These are phyloP conservation scores for Sibirionetta formosa DNA, from an alignment of 2,797 vertebrate species.

Conservation along the genomic window DNA sequence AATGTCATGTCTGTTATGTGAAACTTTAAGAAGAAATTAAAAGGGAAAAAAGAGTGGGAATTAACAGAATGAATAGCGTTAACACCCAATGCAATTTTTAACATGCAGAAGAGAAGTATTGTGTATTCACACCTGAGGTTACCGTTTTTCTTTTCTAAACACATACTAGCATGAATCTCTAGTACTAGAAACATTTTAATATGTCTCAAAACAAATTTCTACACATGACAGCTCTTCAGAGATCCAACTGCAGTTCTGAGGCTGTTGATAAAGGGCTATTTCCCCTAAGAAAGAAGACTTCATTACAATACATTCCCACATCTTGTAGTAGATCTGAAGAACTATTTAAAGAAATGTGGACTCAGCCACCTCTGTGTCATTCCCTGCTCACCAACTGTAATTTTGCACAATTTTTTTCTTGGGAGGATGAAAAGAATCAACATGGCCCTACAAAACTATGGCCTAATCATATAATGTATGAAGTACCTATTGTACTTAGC, in stretches of 20 bases:
- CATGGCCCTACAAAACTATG: neutral
- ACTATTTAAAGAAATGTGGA: neutral
- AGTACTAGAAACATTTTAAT: neutral
- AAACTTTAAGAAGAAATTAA: constrained; percentile 82
- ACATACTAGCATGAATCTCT: neutral
- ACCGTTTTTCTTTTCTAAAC: neutral
- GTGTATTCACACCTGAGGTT: neutral
- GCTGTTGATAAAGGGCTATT: neutral
- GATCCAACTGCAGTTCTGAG: neutral
- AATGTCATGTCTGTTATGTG: constrained; percentile 90
- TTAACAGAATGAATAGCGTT: neutral
- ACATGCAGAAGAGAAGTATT: neutral
- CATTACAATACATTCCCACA: neutral
- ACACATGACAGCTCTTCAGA: neutral
- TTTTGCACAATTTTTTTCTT: neutral
- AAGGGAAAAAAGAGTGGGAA: neutral
- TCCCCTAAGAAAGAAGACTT: neutral
- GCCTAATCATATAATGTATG: neutral
- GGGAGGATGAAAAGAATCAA: neutral
- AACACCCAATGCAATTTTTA: neutral
- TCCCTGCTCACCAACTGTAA: neutral
- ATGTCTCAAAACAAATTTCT: neutral
- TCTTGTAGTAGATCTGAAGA: neutral
- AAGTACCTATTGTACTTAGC: neutral
- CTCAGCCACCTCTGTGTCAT: neutral